Percentiles rank a stretch among this genome's conserved stretches.
Conservation (phyloP, 2,888 invertebrate genomes). For the Epsilonema sp. region DNA sequence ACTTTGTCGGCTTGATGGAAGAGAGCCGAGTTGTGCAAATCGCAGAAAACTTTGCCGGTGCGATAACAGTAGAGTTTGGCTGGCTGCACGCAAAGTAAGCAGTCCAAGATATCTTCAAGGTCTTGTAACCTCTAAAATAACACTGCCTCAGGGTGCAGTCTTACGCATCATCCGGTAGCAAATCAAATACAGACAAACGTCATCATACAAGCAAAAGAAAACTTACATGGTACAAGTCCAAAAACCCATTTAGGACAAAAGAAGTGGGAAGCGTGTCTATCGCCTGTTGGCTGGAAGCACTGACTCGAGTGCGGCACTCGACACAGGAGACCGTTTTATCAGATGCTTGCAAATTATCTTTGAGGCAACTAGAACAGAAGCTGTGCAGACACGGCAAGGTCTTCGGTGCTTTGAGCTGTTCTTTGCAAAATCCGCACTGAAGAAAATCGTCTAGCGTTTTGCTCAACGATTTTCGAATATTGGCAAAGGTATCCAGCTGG, state of each 20-base stretch:
- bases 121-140: no score
- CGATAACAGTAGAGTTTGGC: no score
- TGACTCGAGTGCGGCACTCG: neutral
- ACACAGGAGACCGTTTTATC: slow-evolving; percentile 2
- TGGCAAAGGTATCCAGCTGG: neutral
- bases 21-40: no score
- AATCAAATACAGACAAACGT: no score
- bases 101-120: no score
- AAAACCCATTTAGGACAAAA: neutral
- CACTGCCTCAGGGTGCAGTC: no score
- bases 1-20: no score
- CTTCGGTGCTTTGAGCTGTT: neutral
- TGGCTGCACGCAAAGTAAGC: no score
- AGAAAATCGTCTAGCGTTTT: neutral
- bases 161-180: no score
- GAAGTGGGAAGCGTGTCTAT: neutral
- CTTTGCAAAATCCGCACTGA: slow-evolving; percentile 1
- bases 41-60: no score
- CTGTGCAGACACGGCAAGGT: slow-evolving; percentile 6
- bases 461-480: neutral
- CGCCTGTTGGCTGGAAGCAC: neutral
- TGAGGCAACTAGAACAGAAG: slow-evolving; percentile 3
- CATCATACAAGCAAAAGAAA: no score
- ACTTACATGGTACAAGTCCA: neutral
- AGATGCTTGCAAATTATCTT: neutral